A percentile compares a stretch with the other conserved stretches of the same genome.
These are phyloP conservation scores for Enoplosus armatus DNA, from an alignment of 2,797 vertebrate species.

Conservation along the genomic window DNA sequence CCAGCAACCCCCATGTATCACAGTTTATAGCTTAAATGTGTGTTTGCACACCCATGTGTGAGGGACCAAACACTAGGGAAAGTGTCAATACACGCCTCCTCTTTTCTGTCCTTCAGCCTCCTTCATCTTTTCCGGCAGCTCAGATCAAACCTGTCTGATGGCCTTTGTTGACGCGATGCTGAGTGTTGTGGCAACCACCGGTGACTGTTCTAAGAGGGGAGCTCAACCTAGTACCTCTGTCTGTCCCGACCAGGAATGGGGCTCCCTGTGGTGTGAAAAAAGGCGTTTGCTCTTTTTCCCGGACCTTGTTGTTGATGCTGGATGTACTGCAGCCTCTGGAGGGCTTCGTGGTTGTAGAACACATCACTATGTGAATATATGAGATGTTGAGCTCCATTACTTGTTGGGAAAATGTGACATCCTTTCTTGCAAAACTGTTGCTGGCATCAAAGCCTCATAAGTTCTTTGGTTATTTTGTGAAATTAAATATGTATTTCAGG, in stretches of 20 bases:
- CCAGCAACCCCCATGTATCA: conserved; percentile 20
- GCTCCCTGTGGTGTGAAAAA: conserved; percentile 61
- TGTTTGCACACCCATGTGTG: conserved; percentile 45
- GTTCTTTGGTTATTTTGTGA: background rate
- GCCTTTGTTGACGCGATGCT: conserved; percentile 74
- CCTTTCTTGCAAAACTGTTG: background rate
- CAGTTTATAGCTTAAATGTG: conserved; percentile 51
- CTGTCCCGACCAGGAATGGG: conserved; percentile 6
- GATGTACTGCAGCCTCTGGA: conserved; percentile 1
- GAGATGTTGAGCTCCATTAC: conserved; percentile 5
- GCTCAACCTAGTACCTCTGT: conserved; percentile 39
- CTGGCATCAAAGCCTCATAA: background rate
- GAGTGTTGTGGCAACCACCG: conserved; percentile 72
- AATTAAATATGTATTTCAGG: conserved; percentile 23
- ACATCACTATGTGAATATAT: conserved; percentile 15
- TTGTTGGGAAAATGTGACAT: conserved; percentile 36
- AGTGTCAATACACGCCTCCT: conserved; percentile 59
- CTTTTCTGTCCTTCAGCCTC: conserved; percentile 6
- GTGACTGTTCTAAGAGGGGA: conserved; percentile 54
- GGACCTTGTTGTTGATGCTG: conserved; percentile 37
- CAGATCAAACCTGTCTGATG: conserved; percentile 71
- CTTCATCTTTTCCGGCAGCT: conserved; percentile 55
- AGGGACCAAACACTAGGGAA: conserved; percentile 47
- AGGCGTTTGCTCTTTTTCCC: conserved; percentile 54
- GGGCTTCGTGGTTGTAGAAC: conserved; percentile 27